A percentile compares a stretch with the other conserved stretches of the same genome.
Conservation (phyloP, 1,140 invertebrate species). For the roundworm (Caenorhabditis elegans) region DNA sequence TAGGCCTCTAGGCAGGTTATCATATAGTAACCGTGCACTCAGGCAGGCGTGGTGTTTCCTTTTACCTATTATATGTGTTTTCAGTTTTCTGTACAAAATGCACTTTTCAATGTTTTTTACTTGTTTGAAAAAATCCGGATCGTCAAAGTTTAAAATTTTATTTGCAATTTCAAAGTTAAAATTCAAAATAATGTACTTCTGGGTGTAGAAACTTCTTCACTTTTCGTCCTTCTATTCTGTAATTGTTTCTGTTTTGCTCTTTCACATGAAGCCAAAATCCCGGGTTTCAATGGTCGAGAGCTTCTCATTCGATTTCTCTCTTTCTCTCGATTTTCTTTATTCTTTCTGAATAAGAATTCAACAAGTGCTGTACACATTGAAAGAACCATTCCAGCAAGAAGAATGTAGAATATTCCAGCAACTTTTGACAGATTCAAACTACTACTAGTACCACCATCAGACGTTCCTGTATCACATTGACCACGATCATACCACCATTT, state of each 20-base stretch:
- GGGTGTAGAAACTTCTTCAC: conserved; percentile 7
- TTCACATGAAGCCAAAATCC: neutral
- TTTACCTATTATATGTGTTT: no score
- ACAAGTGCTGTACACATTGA: conserved; percentile 72
- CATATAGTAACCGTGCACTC: no score
- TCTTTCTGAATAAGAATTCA: conserved; percentile 42
- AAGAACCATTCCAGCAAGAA: conserved; percentile 85
- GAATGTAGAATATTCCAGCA: conserved; percentile 96
- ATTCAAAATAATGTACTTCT: neutral
- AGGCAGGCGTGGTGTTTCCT: no score
- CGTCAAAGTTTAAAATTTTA: no score
- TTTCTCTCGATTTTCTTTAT: conserved; percentile 36
- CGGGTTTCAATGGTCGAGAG: neutral
- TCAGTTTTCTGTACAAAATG: no score
- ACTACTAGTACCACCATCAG: conserved; percentile 57
- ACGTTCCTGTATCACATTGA: conserved; percentile 67
- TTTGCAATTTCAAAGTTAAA: no score
- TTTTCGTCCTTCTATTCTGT: conserved; percentile 15
- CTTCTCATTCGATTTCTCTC: conserved; percentile 7
- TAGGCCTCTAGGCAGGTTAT: no score
- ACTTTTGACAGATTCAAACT: conserved; percentile 88
- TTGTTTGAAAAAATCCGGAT: no score
- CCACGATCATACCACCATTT: conserved; percentile 85
- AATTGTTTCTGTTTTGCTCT: neutral
- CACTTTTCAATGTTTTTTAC: no score